These are phyloP conservation scores for Seira ritae DNA, from an alignment of 2,888 invertebrate genomes.

Conservation along the genomic window DNA sequence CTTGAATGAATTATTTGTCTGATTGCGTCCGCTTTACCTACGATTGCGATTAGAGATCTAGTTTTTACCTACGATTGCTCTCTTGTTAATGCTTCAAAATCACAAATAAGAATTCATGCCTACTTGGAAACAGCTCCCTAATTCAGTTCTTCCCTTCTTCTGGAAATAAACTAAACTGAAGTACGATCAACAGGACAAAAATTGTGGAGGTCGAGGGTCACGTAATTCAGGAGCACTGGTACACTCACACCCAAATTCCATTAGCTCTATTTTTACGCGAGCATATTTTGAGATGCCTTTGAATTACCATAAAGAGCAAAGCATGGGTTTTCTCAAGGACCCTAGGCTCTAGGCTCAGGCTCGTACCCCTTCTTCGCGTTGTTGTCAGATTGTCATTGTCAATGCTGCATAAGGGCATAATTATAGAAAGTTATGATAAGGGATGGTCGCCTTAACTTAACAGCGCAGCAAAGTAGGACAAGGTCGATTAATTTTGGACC, in stretches of 20 bases:
- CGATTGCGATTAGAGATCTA: no score
- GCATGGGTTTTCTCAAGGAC: neutral
- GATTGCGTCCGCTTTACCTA: no score
- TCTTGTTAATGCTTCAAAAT: slow-evolving; percentile 29
- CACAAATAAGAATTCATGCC: slow-evolving; percentile 37
- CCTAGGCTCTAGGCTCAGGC: neutral
- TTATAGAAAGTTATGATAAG: neutral
- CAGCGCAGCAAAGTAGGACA: slow-evolving; percentile 17
- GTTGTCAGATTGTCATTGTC: neutral
- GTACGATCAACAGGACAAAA: neutral
- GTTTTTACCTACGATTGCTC: neutral
- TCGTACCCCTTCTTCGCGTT: neutral
- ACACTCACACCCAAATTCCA: neutral
- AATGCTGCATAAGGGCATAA: neutral
- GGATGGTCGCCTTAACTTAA: slow-evolving; percentile 35
- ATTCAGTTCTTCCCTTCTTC: neutral
- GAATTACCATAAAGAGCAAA: no score
- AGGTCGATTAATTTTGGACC: slow-evolving; percentile 17
- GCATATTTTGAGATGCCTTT: no score
- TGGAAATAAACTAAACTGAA: no score
- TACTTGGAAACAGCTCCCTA: slow-evolving; percentile 7
- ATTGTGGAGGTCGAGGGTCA: slow-evolving; percentile 4
- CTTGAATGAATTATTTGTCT: no score
- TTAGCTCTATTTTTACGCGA: no score
- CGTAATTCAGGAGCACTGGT: neutral